phyloP scores from a whole-genome alignment of 2,888 invertebrate species.

The Nomada ferruginata region DNA sequence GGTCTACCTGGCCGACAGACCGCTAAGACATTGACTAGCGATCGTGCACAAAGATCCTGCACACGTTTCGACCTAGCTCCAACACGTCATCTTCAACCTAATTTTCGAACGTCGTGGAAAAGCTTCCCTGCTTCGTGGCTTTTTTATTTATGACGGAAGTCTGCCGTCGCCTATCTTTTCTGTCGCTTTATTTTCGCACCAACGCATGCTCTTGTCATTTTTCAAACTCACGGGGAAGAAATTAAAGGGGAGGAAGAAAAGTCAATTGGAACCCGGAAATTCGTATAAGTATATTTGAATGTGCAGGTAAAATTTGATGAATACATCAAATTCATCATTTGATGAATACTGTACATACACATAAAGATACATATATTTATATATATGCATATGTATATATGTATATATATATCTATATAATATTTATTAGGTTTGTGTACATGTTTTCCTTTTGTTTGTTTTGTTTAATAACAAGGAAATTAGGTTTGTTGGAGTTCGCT shows the following conservation, averaged over 20 bases:
- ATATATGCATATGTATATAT: too few relatives aligned
- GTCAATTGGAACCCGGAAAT: conserved; percentile 1
- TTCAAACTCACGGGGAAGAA: too few relatives aligned
- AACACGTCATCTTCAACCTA: conserved; percentile 53
- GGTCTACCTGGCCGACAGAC: conserved; percentile 70
- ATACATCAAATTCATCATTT: too few relatives aligned
- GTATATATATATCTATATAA: too few relatives aligned
- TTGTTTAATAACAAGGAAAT: neutral
- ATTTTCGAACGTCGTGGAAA: conserved; percentile 15
- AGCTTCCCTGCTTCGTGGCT: neutral
- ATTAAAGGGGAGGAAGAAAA: neutral
- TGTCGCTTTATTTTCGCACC: conserved; percentile 7
- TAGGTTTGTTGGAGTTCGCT: neutral
- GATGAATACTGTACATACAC: neutral
- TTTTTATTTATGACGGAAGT: conserved; percentile 33
- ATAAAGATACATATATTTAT: too few relatives aligned
- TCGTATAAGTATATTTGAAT: neutral
- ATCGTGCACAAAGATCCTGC: conserved; percentile 47
- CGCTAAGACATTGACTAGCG: conserved; percentile 53
- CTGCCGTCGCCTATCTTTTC: conserved; percentile 46
- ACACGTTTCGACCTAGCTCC: conserved; percentile 35
- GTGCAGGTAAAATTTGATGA: neutral
- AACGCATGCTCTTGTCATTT: neutral
- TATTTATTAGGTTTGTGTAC: too few relatives aligned
- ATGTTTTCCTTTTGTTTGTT: neutral